Evolutionary conservation across 1,140 invertebrate species (phyloP).

Genomic region (Andricus grossulariae): DNA sequence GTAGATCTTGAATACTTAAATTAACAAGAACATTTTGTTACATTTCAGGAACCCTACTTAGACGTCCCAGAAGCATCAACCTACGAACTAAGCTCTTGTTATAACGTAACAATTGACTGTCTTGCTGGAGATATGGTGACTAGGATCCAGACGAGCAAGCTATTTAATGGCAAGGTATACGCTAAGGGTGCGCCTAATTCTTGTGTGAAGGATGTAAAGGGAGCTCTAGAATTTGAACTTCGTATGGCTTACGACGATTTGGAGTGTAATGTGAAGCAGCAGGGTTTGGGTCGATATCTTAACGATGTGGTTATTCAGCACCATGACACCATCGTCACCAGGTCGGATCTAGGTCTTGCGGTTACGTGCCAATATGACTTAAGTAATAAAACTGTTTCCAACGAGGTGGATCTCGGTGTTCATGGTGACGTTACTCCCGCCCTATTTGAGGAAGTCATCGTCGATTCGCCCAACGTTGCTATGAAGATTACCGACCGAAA

Average conservation of each 20-base stretch:
- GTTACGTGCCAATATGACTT: slow-evolving; percentile 96
- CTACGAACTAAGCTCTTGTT: slow-evolving; percentile 94
- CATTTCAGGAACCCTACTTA: slow-evolving; percentile 87
- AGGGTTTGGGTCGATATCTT: slow-evolving; percentile 88
- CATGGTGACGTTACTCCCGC: slow-evolving; percentile 88
- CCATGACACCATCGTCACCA: slow-evolving; percentile 96
- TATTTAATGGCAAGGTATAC: slow-evolving; percentile 96
- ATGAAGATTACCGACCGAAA: slow-evolving; percentile 94
- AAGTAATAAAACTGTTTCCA: slow-evolving; percentile 94
- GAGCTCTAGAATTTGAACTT: slow-evolving; percentile 90
- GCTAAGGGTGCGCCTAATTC: slow-evolving; percentile 94
- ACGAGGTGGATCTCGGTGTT: slow-evolving; percentile 93
- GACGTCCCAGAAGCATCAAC: slow-evolving; percentile 92
- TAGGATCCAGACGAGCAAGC: slow-evolving; percentile 91
- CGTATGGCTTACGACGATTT: slow-evolving; percentile 94
- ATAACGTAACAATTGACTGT: slow-evolving; percentile 95
- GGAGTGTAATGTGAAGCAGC: slow-evolving; percentile 92
- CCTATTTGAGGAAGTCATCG: slow-evolving; percentile 88
- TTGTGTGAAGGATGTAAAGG: slow-evolving; percentile 90
- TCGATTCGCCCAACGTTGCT: slow-evolving; percentile 94
- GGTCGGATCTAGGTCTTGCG: slow-evolving; percentile 92
- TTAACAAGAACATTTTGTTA: slow-evolving; percentile 2
- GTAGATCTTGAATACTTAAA: slow-evolving; percentile 22
- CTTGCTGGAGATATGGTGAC: slow-evolving; percentile 94
- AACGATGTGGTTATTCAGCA: slow-evolving; percentile 95